Base-by-base conservation (phyloP, 2,797 vertebrate genomes). In the Carcharodon carcharias region DNA sequence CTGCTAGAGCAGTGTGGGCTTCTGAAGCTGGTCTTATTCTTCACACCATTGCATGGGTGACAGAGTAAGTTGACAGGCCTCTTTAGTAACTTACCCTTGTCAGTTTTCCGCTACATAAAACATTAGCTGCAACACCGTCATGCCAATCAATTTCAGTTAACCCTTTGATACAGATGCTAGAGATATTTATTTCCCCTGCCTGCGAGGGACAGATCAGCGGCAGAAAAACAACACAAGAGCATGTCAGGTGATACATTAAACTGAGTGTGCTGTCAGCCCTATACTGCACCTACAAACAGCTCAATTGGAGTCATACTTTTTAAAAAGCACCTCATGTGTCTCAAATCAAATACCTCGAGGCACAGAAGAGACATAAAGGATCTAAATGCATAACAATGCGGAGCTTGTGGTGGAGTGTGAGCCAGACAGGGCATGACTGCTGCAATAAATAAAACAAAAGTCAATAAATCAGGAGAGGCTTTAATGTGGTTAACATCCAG, bases 61-160 rank as follows among this genome's bases (percentile, higher is more conserved):
- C 35, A 40, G 5, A 58, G 35, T 63, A 61, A 61, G 54, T 3
- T 92, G 89, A 92, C 89, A 65, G 89, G 89, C 89, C 89, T 63
- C 58, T 65, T 92, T 40, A 92, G 89, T 40, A 92, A 63, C 61
- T 92, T 35, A 65, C 18, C 31, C 58, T 92, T 11, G 58, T n/a
- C 58, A 92, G 89, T 92, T 92, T 92, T 92, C 35, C 89, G 35
- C 89, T 40, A 63, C 89, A 92, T 92, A 92, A 92, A 92, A 65
- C 16, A 40, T 61, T 23, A n/a, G 89, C 58, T 0, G 16, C 35
- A 40, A 63, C 28, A 35, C 89, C 18, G 18, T 67, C 12, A 28
- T 71, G 45, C 45, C 93, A 95, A 95, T 95, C 93, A 71, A 95
- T 95, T 71, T 54, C 93, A 95, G 93, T 95, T 95, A 69, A 95